These are phyloP conservation scores for Odontomachus brunneus DNA, from an alignment of 1,140 invertebrate species.

Conservation along the genomic window DNA sequence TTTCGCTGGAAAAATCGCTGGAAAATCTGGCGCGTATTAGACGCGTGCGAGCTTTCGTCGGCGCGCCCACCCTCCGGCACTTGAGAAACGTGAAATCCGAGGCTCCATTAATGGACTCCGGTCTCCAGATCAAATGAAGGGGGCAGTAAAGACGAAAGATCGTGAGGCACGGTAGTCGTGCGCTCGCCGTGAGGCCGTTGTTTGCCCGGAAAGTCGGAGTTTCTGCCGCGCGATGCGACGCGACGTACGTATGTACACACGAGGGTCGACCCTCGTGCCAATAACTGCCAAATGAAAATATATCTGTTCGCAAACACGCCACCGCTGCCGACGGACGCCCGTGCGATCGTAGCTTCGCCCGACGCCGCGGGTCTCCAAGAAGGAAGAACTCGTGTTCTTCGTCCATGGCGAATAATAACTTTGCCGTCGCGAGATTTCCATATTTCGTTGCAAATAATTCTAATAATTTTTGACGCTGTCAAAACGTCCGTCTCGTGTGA, in stretches of 20 bases:
- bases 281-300: slow-evolving; percentile 86
- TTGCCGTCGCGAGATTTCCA: neutral
- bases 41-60: slow-evolving; percentile 12
- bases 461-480: neutral
- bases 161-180: slow-evolving; percentile 42
- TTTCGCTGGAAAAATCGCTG: slow-evolving; percentile 20
- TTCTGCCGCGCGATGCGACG: slow-evolving; percentile 69
- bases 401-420: slow-evolving; percentile 28
- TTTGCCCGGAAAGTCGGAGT: slow-evolving; percentile 78
- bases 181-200: slow-evolving; percentile 63
- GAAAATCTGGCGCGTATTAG: slow-evolving; percentile 23
- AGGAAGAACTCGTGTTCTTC: slow-evolving; percentile 27
- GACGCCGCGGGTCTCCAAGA: slow-evolving; percentile 47
- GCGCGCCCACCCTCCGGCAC: slow-evolving; percentile 53
- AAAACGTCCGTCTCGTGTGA: neutral
- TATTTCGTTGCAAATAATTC: slow-evolving; percentile 45
- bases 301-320: slow-evolving; percentile 84
- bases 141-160: slow-evolving; percentile 67
- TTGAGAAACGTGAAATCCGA: slow-evolving; percentile 81
- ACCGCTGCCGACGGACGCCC: slow-evolving; percentile 64
- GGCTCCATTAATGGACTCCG: slow-evolving; percentile 83
- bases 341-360: slow-evolving; percentile 3
- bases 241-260: slow-evolving; percentile 77
- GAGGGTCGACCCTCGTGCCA: slow-evolving; percentile 77
- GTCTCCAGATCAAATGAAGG: slow-evolving; percentile 77